Evolutionary conservation across 2,888 invertebrate genomes (phyloP).

Genomic region (Dexiosoma caninum): DNA sequence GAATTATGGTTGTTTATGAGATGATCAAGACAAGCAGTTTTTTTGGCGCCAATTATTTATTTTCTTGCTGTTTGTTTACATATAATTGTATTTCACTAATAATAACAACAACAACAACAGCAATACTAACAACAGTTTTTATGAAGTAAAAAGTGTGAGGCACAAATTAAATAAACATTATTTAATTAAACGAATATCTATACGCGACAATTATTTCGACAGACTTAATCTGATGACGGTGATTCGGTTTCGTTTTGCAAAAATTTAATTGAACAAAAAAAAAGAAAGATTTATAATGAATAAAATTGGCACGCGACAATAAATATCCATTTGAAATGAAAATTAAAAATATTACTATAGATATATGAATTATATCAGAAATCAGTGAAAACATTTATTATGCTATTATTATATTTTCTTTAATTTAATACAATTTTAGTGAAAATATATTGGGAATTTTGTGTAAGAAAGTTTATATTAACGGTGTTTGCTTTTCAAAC

Average conservation of each 20-base stretch:
- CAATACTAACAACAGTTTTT: background rate
- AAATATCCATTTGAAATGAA: background rate
- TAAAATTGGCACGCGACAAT: conserved; percentile 27
- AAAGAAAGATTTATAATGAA: background rate
- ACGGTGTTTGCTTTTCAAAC: too few relatives aligned
- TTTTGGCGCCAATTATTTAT: conserved; percentile 45
- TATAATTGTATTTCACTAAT: conserved; percentile 1
- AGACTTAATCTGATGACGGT: conserved; percentile 16
- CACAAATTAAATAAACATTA: conserved; percentile 37
- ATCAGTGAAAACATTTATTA: background rate
- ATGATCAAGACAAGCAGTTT: conserved; percentile 1
- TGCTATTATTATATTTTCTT: background rate
- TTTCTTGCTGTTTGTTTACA: background rate
- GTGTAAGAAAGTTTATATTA: too few relatives aligned
- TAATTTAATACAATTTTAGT: too few relatives aligned
- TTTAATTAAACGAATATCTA: conserved; percentile 12
- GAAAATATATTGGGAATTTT: too few relatives aligned
- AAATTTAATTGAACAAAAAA: too few relatives aligned
- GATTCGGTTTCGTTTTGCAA: conserved; percentile 7
- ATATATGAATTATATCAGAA: background rate
- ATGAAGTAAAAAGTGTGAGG: conserved; percentile 24
- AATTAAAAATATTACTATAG: background rate
- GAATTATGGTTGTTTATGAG: background rate
- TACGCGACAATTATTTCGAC: background rate
- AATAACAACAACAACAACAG: background rate